These are phyloP conservation scores for Enteromius unitaeniatus DNA, from an alignment of 2,797 vertebrate genomes.

Conservation along the genomic window DNA sequence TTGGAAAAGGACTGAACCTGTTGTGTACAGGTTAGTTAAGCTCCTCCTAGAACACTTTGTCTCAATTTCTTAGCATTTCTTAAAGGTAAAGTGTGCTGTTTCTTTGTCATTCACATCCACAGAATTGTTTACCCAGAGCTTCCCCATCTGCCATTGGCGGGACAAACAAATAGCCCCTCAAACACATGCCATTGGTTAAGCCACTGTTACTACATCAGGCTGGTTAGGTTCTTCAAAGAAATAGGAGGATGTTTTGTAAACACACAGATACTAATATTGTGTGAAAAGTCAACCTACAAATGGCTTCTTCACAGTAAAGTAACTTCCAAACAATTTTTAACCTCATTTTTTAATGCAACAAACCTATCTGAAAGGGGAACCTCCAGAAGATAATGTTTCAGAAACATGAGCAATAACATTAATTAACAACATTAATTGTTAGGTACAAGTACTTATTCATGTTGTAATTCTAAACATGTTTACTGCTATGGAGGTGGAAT, in stretches of 20 bases:
- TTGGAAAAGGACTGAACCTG: not conserved
- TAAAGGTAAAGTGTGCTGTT: not conserved
- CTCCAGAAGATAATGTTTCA: not conserved
- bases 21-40: constrained; percentile 8
- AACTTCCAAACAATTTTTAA: not conserved
- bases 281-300: not conserved
- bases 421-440: not conserved
- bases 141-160: not conserved
- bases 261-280: too few species aligned
- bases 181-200: not conserved
- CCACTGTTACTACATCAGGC: not conserved
- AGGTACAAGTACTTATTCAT: not conserved
- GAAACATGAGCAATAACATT: not conserved
- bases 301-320: not conserved
- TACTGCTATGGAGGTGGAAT: not conserved
- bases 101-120: not conserved
- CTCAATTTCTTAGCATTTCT: not conserved
- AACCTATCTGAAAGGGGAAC: too few species aligned
- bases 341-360: not conserved
- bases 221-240: not conserved
- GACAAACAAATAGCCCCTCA: not conserved
- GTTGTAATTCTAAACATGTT: not conserved
- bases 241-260: not conserved
- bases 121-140: not conserved
- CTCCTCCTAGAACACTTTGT: constrained; percentile 31